These are phyloP conservation scores for Pseudachorutes palmiensis DNA, from an alignment of 1,140 invertebrate species.

Conservation along the genomic window DNA sequence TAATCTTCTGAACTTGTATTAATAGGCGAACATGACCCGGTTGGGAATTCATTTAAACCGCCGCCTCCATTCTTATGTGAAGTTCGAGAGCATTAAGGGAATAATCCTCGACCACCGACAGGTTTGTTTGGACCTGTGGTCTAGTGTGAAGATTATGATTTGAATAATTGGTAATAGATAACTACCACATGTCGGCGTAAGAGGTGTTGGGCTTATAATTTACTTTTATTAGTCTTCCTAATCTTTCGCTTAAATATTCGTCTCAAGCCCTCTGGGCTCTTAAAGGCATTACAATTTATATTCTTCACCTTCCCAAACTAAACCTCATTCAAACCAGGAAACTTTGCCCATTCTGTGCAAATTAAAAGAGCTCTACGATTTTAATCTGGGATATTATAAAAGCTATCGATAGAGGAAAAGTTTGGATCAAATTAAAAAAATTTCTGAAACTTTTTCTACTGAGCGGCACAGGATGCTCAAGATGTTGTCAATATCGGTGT, in stretches of 20 bases:
- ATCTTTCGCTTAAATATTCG: neutral
- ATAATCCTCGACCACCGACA: constrained; percentile 5
- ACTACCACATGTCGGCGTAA: constrained; percentile 12
- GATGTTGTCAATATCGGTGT: neutral
- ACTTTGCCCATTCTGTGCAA: no score
- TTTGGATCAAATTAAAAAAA: no score
- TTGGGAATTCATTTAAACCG: neutral
- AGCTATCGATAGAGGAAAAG: no score
- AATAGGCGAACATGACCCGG: neutral
- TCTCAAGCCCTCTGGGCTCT: neutral
- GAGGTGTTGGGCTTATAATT: constrained; percentile 14
- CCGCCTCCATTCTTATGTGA: neutral
- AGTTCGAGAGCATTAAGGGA: neutral
- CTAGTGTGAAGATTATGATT: neutral
- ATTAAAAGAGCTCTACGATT: no score
- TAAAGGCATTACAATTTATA: neutral
- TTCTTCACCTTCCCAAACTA: neutral
- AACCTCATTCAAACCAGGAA: no score
- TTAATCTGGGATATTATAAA: no score
- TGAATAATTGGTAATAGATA: constrained; percentile 18
- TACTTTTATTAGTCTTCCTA: constrained; percentile 9
- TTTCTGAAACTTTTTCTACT: neutral
- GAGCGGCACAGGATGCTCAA: no score
- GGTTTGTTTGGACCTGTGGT: neutral
- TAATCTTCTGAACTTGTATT: neutral